Evolutionary conservation across 2,797 vertebrate genomes (phyloP), one percentile per base, ranked within the genome.

Genomic region (Fistularia commersonii): DNA sequence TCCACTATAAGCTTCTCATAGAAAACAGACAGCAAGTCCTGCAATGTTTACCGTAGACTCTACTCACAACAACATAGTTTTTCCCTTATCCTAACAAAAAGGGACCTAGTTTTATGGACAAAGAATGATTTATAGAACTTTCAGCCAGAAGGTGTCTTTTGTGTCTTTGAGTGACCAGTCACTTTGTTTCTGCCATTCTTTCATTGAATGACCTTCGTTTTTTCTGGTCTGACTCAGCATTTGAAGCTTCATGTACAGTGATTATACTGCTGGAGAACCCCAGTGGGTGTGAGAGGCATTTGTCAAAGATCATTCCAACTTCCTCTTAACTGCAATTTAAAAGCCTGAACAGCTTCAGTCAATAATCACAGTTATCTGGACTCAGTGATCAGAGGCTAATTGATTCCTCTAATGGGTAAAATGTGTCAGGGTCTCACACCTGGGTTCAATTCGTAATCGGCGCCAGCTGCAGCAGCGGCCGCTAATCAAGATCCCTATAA

Each of bases 201-300:
- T 69, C 46, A 8, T 51, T 50, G 48, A 44, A 56, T 48, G 69
- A 79, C 81, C 77, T 80, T 73, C 58, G 35, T 68, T 54, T 50
- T 56, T 58, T 57, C 62, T 41, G 12, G 46, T 32, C 80, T 76
- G 78, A 84, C 75, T 83, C 79, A 76, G 80, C 77, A 46, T 52
- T 78, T 61, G 23, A 64, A 23, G 13, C 64, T 32, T 71, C 64
- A 72, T 72, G 69, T 65, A 65, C 75, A 82, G 76, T 66, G 76
- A 85, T 83, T 75, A 63, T 67, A 53, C 66, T 54, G 72, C 57
- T 41, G 61, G 62, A 70, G 72, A 71, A n/a, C 32, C 48, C 48
- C 59, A 37, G 41, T 55, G 60, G 52, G 56, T 54, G 74, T 64
- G 63, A 66, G 54, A 72, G 58, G 54, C 58, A 74, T 69, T 64